These are phyloP conservation scores for Chionoecetes opilio DNA, from an alignment of 1,140 invertebrate genomes.

Conservation along the genomic window DNA sequence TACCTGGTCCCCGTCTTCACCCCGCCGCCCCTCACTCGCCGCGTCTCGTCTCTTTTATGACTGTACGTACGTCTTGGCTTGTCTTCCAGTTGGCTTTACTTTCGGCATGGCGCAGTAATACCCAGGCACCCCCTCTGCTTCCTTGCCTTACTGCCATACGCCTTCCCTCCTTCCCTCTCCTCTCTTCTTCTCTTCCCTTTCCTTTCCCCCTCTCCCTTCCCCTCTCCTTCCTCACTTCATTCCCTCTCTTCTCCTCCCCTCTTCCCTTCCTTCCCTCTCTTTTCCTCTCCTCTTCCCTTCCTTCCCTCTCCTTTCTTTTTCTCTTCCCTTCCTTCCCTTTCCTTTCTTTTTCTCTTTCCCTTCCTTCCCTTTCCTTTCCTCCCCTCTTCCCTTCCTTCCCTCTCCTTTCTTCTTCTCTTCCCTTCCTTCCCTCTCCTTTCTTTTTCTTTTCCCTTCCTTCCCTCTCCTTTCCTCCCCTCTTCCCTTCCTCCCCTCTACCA, in stretches of 20 bases:
- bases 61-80: too few relatives aligned
- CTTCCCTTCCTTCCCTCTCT: not conserved
- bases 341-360: not conserved
- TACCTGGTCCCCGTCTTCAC: not conserved
- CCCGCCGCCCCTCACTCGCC: not conserved
- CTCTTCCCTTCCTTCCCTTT: not conserved
- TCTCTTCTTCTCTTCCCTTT: too few relatives aligned
- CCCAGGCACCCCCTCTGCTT: not conserved
- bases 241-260: too few relatives aligned
- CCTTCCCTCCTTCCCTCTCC: not conserved
- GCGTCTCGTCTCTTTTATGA: not conserved
- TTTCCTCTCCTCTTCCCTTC: not conserved
- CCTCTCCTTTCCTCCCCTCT: not conserved
- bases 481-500: not conserved
- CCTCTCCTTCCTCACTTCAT: too few relatives aligned
- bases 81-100: conserved; percentile 28
- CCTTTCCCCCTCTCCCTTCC: too few relatives aligned
- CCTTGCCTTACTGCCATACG: not conserved
- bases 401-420: not conserved
- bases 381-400: too few relatives aligned
- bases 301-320: not conserved
- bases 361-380: conserved; percentile 16
- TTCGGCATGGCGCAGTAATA: not conserved
- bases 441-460: not conserved
- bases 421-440: not conserved